Evolutionary conservation across 2,888 invertebrate species (phyloP), one percentile per base, ranked within the genome.

Genomic region (Latrodectus elegans): DNA sequence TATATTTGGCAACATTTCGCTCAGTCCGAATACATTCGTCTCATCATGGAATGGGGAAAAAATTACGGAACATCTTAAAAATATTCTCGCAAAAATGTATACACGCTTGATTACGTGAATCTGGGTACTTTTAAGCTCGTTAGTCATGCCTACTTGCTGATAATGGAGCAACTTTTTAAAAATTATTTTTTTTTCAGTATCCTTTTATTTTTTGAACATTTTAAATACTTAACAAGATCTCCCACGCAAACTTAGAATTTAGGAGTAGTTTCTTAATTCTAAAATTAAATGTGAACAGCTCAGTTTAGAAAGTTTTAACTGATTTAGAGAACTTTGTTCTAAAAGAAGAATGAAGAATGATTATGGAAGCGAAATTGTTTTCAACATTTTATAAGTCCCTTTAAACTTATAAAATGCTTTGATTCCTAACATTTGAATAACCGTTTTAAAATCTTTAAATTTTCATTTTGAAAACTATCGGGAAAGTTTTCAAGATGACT

Each of bases 1-100:
- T 52, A 38, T 15, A 80, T 85, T 85, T 85, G 85, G 85, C 86
- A 15, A 52, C 11, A 17, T 74, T 26, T 81, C 81, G 26, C 38
- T 22, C 55, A 9, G 22, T 14, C 17, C 10, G 22, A n/a, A 55
- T 12, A 14, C 6, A 8, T 55, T 22, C 4, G n/a, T n/a, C 8
- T 71, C 52, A 53, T 52, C 12, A 14, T 12, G 0, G 4, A 14
- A 15, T 6, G 6, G 12, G 14, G 8, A 71, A 49, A 71, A 71
- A 17, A 70, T 22, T 70, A 70, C n/a, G 22, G 26, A 22, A 70
- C 22, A 17, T 53, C 4, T 26, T 22, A 55, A 60, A 74, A 60
- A 74, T 12, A 14, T 22, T 26, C 14, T 26, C 22, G 12, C 14
- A 14, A 26, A 74, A 75, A 49, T n/a, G 38, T 55, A 17, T 77